Conservation (phyloP, 2,888 invertebrate species). For the Agonopterix subpropinquella region DNA sequence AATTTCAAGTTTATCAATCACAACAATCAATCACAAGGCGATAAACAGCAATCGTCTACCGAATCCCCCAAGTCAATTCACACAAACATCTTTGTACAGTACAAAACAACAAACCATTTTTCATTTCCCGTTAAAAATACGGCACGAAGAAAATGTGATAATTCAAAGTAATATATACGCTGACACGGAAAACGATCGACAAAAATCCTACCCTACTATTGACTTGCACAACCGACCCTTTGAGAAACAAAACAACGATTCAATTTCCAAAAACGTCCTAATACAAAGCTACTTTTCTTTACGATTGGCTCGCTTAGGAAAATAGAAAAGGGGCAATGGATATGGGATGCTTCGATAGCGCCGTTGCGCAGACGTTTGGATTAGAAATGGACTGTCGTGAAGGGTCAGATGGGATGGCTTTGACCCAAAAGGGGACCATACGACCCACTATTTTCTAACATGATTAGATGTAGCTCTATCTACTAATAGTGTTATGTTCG, state of each 20-base stretch:
- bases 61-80: slow-evolving; percentile 2
- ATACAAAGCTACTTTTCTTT: slow-evolving; percentile 39
- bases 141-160: slow-evolving; percentile 17
- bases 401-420: slow-evolving; percentile 21
- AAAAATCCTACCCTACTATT: slow-evolving; percentile 19
- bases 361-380: slow-evolving; percentile 12
- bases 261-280: slow-evolving; percentile 28
- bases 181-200: slow-evolving; percentile 21
- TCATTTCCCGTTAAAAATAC: slow-evolving; percentile 13
- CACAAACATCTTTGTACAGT: slow-evolving; percentile 23
- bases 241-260: slow-evolving; percentile 14
- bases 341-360: slow-evolving; percentile 26
- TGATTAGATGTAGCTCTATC: slow-evolving; percentile 11
- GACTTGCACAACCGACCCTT: slow-evolving; percentile 9
- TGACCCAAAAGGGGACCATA: slow-evolving; percentile 15
- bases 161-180: slow-evolving; percentile 26
- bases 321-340: slow-evolving; percentile 37
- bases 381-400: slow-evolving; percentile 12
- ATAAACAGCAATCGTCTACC: too few species aligned
- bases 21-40: too few species aligned
- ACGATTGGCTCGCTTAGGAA: slow-evolving; percentile 26
- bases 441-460: slow-evolving; percentile 7
- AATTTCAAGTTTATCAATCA: too few species aligned
- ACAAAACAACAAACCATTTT: slow-evolving; percentile 20
- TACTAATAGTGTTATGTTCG: slow-evolving; percentile 9